Base-by-base conservation (phyloP, 2,797 vertebrate species). In the Moxostoma hubbsi region DNA sequence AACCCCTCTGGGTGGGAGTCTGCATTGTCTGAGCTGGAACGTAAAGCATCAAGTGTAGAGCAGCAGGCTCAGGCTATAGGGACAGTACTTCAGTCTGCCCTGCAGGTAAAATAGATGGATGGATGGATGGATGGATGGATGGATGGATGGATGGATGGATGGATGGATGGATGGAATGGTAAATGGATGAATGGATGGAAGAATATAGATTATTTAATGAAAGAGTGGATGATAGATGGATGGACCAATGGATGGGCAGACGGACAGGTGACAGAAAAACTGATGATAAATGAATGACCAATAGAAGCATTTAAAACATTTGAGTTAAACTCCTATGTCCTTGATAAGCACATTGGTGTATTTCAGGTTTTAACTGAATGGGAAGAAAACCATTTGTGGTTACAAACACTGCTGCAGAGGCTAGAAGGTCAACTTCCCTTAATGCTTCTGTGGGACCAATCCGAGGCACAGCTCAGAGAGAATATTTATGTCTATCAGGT, bases 321-420 rank as follows among this genome's bases (percentile, higher is more conserved):
- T 61, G 24, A 10, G n/a, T 7, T 64, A 53, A 45, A 15, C 47
- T 13, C 5, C 13, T 51, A 9, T 53, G 13, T 4, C 6, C 58
- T n/a, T 53, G 6, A 15, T 62, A 54, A 45, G 9, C 5, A 64
- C 3, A 10, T 72, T 61, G 5, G 24, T 55, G n/a, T 24, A 24
- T 74, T 54, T 75, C 83, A 99, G 97, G 84, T 89, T 79, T 99
- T 96, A 95, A 86, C 88, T 1, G 89, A 91, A 74, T 97, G 96
- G 93, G 95, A 98, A 85, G 90, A 93, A 46, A 89, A 90, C 82
- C 87, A 88, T 0, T 51, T 80, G 1, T 88, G 89, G 88, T 88
- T 95, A 70, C 92, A 85, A 82, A 91, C 92, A 79, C 92, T 96
- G 50, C 90, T 98, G 68, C 92, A 90, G 66, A 61, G 85, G 7